Percentiles rank a stretch among this genome's conserved stretches.
phyloP scores from a whole-genome alignment of 2,797 vertebrate species.

The Fistularia commersonii region DNA sequence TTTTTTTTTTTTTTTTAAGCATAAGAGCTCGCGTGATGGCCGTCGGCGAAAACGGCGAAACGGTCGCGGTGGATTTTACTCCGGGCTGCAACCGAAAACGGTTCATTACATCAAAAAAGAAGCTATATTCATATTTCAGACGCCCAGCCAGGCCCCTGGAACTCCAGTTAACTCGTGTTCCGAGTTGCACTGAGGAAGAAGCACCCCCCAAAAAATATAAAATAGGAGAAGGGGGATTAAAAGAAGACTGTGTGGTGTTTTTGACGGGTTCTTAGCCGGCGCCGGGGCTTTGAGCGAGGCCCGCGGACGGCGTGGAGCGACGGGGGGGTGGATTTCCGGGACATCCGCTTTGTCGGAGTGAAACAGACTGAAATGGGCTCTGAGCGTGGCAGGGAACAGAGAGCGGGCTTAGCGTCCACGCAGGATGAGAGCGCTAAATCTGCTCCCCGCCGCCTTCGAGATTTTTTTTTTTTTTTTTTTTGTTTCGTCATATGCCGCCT shows the following conservation, averaged over 20 bases:
- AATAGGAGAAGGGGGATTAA: slow-evolving; percentile 55
- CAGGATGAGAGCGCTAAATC: slow-evolving; percentile 23
- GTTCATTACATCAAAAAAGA: too few species aligned
- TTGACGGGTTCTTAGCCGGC: slow-evolving; percentile 49
- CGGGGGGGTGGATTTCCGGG: slow-evolving; percentile 45
- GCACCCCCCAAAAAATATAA: slow-evolving; percentile 30
- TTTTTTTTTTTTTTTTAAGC: too few species aligned
- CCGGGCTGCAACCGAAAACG: too few species aligned
- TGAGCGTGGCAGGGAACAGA: slow-evolving; percentile 41
- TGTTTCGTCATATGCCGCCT: slow-evolving; percentile 27
- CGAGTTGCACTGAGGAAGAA: slow-evolving; percentile 38
- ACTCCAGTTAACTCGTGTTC: too few species aligned
- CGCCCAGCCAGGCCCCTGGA: too few species aligned
- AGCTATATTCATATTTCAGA: too few species aligned
- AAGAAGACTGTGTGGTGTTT: slow-evolving; percentile 42
- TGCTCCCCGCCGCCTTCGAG: neutral
- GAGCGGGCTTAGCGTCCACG: slow-evolving; percentile 24
- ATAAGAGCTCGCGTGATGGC: too few species aligned
- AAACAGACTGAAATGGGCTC: slow-evolving; percentile 50
- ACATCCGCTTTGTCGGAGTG: slow-evolving; percentile 50
- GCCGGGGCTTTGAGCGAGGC: slow-evolving; percentile 43
- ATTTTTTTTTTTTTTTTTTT: slow-evolving; percentile 7
- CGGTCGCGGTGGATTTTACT: too few species aligned
- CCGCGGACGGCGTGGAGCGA: slow-evolving; percentile 36
- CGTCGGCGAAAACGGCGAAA: too few species aligned